Evolutionary conservation across 1,140 invertebrate genomes (phyloP).

Genomic region (Vanessa atalanta): DNA sequence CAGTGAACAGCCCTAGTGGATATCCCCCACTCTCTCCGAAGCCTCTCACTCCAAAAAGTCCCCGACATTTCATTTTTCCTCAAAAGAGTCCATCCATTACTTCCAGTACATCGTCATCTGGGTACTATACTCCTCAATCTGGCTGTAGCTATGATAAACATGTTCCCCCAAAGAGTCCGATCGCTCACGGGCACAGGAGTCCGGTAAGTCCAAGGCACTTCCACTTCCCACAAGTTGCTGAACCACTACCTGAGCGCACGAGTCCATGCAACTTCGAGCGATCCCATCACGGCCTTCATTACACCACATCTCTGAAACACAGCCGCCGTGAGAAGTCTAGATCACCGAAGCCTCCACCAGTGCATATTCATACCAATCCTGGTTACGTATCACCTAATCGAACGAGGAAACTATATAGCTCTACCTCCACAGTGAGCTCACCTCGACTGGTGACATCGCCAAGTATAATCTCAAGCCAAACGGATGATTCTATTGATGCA

Average conservation of each 20-base stretch:
- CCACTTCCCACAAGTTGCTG: slow-evolving; percentile 66
- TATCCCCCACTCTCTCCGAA: slow-evolving; percentile 78
- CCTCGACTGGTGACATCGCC: slow-evolving; percentile 72
- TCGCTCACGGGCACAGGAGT: slow-evolving; percentile 70
- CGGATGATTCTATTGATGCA: slow-evolving; percentile 70
- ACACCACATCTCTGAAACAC: slow-evolving; percentile 70
- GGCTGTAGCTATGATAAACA: slow-evolving; percentile 78
- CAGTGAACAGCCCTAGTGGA: slow-evolving; percentile 77
- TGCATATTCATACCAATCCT: slow-evolving; percentile 79
- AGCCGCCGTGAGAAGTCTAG: slow-evolving; percentile 67
- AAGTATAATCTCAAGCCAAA: slow-evolving; percentile 77
- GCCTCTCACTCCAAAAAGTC: slow-evolving; percentile 76
- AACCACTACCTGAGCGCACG: slow-evolving; percentile 62
- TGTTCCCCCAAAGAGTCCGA: slow-evolving; percentile 71
- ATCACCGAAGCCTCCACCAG: slow-evolving; percentile 74
- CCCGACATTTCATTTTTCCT: slow-evolving; percentile 77
- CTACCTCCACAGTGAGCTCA: slow-evolving; percentile 73
- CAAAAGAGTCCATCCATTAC: slow-evolving; percentile 79
- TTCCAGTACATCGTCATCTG: slow-evolving; percentile 76
- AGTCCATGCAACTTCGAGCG: slow-evolving; percentile 67
- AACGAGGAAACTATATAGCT: slow-evolving; percentile 70
- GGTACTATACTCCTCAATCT: slow-evolving; percentile 79
- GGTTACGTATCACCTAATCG: slow-evolving; percentile 79
- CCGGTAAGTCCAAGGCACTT: slow-evolving; percentile 78
- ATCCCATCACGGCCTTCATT: slow-evolving; percentile 56